Conservation (phyloP, 2,888 invertebrate genomes). For the Drosophila suboccidentalis region DNA sequence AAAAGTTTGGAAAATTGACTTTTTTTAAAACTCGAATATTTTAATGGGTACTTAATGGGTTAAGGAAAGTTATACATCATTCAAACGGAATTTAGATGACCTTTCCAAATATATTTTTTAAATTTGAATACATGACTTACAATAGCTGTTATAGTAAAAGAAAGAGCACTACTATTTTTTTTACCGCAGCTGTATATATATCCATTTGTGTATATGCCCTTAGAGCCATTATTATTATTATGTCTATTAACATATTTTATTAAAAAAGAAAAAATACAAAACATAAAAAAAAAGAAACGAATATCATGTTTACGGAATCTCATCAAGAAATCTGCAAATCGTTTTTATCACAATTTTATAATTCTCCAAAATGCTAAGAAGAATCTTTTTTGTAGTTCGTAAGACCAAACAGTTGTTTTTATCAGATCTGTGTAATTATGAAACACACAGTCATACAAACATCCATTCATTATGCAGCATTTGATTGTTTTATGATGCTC, state of each 20-base stretch:
- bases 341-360: conserved; percentile 23
- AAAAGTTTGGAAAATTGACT: no score
- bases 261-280: conserved; percentile 31
- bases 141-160: no score
- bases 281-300: conserved; percentile 21
- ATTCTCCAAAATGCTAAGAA: conserved; percentile 44
- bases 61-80: no score
- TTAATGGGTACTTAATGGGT: no score
- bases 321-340: conserved; percentile 42
- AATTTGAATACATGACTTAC: no score
- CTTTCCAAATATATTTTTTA: no score
- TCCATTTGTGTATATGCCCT: conserved; percentile 34
- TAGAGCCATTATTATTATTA: conserved; percentile 35
- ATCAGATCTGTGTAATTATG: conserved; percentile 51
- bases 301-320: conserved; percentile 62
- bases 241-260: conserved; percentile 20
- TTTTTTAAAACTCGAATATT: no score
- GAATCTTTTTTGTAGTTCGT: conserved; percentile 64
- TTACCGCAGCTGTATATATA: no score
- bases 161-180: no score
- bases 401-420: conserved; percentile 55
- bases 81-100: no score
- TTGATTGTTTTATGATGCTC: conserved; percentile 39
- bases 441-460: conserved; percentile 22
- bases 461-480: conserved; percentile 45